Percentiles rank a stretch among this genome's conserved stretches.
phyloP scores from a whole-genome alignment of 1,140 invertebrate genomes.

The Panulirus ornatus region DNA sequence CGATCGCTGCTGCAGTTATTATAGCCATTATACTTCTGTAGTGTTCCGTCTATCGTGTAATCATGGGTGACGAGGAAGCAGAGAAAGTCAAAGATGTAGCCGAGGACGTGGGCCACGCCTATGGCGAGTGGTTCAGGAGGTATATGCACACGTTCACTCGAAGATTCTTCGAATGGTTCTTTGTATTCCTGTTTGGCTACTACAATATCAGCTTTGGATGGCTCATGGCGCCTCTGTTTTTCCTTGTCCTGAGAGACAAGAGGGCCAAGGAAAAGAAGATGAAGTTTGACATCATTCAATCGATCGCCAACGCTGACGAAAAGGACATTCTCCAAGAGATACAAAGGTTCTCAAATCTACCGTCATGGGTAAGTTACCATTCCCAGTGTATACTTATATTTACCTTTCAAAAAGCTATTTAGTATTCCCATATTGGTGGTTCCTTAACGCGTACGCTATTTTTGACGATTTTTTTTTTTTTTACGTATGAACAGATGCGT shows the following conservation, averaged over 20 bases:
- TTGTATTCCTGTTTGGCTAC: slow-evolving; percentile 88
- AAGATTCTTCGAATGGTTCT: slow-evolving; percentile 64
- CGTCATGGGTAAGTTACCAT: slow-evolving; percentile 88
- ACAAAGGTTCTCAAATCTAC: slow-evolving; percentile 89
- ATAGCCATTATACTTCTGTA: too few species aligned
- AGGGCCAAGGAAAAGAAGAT: slow-evolving; percentile 86
- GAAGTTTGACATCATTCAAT: slow-evolving; percentile 88
- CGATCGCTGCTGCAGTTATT: too few species aligned
- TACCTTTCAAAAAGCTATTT: background rate
- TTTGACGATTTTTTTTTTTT: background rate
- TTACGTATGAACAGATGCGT: background rate
- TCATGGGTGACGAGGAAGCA: background rate
- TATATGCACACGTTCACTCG: slow-evolving; percentile 74
- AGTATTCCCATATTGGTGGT: background rate
- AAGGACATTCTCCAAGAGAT: slow-evolving; percentile 88
- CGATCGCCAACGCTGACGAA: slow-evolving; percentile 87
- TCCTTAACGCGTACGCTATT: background rate
- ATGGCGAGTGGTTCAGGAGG: slow-evolving; percentile 65
- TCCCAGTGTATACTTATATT: background rate
- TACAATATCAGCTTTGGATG: slow-evolving; percentile 91
- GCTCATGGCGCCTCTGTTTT: slow-evolving; percentile 89
- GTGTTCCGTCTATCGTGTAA: too few species aligned
- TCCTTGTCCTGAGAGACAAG: slow-evolving; percentile 89
- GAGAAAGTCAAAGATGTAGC: slow-evolving; percentile 49
- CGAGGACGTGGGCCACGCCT: slow-evolving; percentile 68